Evolutionary conservation across 2,797 vertebrate species (phyloP).

Genomic region (Gallinago solitaria): DNA sequence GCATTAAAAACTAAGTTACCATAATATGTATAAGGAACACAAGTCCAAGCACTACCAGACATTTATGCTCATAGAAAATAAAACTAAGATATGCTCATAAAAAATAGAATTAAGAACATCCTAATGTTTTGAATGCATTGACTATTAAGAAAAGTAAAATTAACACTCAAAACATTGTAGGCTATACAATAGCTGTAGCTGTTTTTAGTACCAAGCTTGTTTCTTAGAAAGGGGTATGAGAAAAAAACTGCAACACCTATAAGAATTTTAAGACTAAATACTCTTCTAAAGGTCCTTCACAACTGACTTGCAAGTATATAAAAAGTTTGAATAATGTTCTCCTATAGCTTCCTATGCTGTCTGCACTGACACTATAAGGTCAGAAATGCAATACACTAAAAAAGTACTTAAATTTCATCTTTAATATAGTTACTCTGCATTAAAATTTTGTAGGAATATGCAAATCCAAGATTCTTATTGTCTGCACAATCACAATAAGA

Average conservation of each 20-base stretch:
- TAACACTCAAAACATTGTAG: background rate
- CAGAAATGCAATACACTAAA: background rate
- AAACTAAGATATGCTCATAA: background rate
- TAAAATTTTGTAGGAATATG: constrained; percentile 4
- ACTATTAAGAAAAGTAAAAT: background rate
- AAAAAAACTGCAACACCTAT: background rate
- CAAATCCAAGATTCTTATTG: constrained; percentile 7
- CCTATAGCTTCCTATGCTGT: background rate
- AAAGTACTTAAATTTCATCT: background rate
- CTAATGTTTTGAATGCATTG: background rate
- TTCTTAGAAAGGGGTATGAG: background rate
- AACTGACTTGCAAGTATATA: background rate
- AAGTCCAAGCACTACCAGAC: background rate
- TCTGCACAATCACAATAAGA: constrained; percentile 32
- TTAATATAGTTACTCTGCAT: background rate
- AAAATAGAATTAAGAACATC: background rate
- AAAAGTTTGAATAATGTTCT: background rate
- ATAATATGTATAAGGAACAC: background rate
- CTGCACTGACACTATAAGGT: background rate
- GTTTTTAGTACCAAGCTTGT: background rate
- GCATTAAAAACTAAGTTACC: background rate
- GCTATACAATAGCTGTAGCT: background rate
- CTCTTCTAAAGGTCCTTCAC: background rate
- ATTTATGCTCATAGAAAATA: background rate
- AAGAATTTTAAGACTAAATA: background rate